Conservation (phyloP, 2,797 vertebrate genomes). For the Notolepis coatsorum region DNA sequence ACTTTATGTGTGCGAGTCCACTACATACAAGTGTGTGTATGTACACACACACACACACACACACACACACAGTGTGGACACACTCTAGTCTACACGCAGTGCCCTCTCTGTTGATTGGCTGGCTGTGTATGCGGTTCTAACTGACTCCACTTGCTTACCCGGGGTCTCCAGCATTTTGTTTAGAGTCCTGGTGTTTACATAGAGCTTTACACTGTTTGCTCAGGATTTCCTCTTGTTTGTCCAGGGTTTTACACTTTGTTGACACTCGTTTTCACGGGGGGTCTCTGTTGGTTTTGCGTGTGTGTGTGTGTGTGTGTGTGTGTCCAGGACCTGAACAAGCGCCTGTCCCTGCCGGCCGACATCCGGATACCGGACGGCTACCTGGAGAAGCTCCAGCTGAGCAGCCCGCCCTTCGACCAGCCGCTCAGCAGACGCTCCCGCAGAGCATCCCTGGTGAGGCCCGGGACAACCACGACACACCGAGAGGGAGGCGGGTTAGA, state of each 20-base stretch:
- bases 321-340: constrained; percentile 93
- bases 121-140: constrained; percentile 27
- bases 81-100: constrained; percentile 10
- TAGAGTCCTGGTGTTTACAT: constrained; percentile 49
- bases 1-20: too few relatives aligned
- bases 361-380: constrained; percentile 98
- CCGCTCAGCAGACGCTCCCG: constrained; percentile 94
- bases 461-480: neutral
- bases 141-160: constrained; percentile 41
- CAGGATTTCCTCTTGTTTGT: constrained; percentile 33
- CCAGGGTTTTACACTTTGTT: constrained; percentile 21
- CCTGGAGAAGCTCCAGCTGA: constrained; percentile 96
- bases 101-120: constrained; percentile 46
- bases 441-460: constrained; percentile 91
- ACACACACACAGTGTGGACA: constrained; percentile 15
- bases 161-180: constrained; percentile 46
- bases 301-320: constrained; percentile 9
- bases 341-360: constrained; percentile 95
- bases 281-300: constrained; percentile 23
- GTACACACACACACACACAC: constrained; percentile 12
- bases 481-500: too few relatives aligned
- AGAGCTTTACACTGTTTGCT: constrained; percentile 33
- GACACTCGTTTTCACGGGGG: constrained; percentile 20
- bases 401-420: constrained; percentile 94
- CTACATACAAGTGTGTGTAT: too few relatives aligned